Conservation (phyloP, 2,797 vertebrate genomes). For the Onychomys arenicola region DNA sequence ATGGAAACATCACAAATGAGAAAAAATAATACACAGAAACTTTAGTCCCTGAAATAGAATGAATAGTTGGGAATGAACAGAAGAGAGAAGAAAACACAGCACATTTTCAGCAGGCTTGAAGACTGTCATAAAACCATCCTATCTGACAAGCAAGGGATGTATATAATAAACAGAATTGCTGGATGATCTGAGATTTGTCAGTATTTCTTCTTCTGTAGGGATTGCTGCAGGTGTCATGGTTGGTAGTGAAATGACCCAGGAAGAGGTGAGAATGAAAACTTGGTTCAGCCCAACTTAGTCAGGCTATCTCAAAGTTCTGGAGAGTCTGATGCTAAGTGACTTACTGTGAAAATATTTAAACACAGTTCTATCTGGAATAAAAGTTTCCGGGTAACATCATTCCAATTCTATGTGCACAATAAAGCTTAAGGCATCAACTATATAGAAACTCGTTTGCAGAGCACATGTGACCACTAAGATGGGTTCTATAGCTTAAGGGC, state of each 20-base stretch:
- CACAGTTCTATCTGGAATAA: background rate
- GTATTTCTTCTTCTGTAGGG: background rate
- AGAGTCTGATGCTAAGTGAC: background rate
- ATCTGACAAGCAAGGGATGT: background rate
- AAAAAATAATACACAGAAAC: background rate
- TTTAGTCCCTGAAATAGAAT: no score
- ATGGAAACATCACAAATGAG: background rate
- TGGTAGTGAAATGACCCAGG: background rate
- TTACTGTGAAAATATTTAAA: background rate
- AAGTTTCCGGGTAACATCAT: background rate
- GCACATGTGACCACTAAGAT: background rate
- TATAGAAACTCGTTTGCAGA: background rate
- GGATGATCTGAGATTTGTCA: background rate
- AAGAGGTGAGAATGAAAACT: background rate
- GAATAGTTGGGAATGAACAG: no score
- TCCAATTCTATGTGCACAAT: background rate
- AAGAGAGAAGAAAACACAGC: no score
- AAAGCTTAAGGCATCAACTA: background rate
- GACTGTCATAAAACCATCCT: background rate
- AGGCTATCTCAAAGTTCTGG: background rate
- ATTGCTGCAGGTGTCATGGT: background rate
- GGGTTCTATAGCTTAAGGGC: background rate
- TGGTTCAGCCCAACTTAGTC: background rate
- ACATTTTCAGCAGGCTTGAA: background rate
- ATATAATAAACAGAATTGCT: no score